phyloP scores from a whole-genome alignment of 2,797 vertebrate species.

The Enteromius viviparus region DNA sequence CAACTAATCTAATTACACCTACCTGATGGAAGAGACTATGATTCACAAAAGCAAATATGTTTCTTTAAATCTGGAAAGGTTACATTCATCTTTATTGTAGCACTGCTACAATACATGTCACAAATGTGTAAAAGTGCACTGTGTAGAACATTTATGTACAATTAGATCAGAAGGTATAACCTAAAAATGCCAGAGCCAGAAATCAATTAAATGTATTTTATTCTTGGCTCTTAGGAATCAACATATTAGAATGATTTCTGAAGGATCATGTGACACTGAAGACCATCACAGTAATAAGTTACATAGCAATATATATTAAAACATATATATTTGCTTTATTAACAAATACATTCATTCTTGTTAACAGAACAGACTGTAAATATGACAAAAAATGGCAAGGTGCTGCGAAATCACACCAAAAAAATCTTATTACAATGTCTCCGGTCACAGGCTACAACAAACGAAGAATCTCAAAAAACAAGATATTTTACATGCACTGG shows the following conservation, averaged over 20 bases:
- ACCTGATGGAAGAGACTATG: neutral
- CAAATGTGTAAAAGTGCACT: neutral
- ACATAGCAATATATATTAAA: no score
- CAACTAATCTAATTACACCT: constrained; percentile 33
- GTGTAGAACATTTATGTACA: neutral
- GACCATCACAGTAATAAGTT: neutral
- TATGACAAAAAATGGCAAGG: neutral
- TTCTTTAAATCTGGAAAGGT: neutral
- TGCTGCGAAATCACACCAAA: neutral
- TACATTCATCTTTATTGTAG: neutral
- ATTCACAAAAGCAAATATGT: neutral
- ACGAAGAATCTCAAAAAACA: neutral
- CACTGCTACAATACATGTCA: neutral
- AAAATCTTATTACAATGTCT: neutral
- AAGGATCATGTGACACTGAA: neutral
- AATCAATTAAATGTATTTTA: neutral
- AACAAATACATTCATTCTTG: neutral
- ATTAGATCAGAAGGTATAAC: neutral
- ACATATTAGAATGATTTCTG: neutral
- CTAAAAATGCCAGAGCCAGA: neutral
- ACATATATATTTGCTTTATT: neutral
- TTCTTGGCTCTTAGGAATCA: neutral
- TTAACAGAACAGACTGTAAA: neutral
- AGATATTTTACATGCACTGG: neutral
- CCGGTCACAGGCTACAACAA: neutral